Base-by-base conservation (phyloP, 2,888 invertebrate species). In the Melieria crassipennis region DNA sequence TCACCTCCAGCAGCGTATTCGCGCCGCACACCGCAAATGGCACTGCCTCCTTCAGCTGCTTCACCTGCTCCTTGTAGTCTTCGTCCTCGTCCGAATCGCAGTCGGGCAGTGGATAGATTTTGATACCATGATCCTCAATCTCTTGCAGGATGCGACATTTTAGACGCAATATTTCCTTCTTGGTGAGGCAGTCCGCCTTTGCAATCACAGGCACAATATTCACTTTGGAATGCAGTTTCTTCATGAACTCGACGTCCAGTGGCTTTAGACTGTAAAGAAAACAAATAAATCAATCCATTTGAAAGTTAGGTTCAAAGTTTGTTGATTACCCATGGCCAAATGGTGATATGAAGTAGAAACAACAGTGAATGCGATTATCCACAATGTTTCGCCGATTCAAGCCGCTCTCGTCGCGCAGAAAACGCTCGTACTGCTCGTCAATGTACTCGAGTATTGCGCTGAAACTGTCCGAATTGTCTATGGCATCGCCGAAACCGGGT, bases 11-110 rank as follows among this genome's bases (percentile, higher is more conserved):
- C 73, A 94, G 87, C 3, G 94, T 93, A 84, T 95, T 96, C 67
- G 97, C 95, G 73, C 98, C 98, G 86, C 98, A 97, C n/a, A 98
- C 98, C 57, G 98, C 98, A 89, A 98, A 99, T 72, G 98, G 98
- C 48, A 99, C 96, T 7, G 98, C 97, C 84, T 93, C 95, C 87
- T 96, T 96, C 79, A 97, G 87, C 83, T 96, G 96, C 76, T 94
- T 92, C 10, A 96, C 94, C 88, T 96, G 95, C 84, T 96, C 96
- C 83, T 98, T 97, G 83, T 97, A 98, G 84, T 97, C 97, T 83
- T 98, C 98, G 85, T 98, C 98, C 87, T 98, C 98, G 76, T 93
- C 92, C 71, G 94, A 94, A 80, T 97, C 97, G 87, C 97, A 98
- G 88, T 98, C 98, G 1, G 98, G 98, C 76, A 98, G 88, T 4